These are phyloP conservation scores for Plusia festucae DNA, from an alignment of 2,888 invertebrate genomes.

Conservation along the genomic window DNA sequence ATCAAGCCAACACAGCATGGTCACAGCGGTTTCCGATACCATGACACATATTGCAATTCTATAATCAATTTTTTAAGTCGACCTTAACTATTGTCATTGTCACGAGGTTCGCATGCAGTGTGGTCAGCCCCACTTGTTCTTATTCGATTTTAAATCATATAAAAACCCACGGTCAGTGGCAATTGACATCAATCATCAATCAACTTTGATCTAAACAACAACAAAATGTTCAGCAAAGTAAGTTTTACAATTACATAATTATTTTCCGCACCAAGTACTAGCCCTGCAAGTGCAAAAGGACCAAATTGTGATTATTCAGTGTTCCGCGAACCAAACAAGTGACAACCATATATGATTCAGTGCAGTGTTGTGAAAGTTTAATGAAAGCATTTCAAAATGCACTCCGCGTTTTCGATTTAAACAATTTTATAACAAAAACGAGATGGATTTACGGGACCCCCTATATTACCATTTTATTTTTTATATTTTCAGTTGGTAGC, in stretches of 20 bases:
- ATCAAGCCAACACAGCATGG: slow-evolving; percentile 61
- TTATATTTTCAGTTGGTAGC: slow-evolving; percentile 77
- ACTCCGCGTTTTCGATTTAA: too few relatives aligned
- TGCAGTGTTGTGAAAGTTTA: neutral
- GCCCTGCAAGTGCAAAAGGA: neutral
- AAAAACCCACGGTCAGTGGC: slow-evolving; percentile 76
- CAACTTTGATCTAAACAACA: slow-evolving; percentile 68
- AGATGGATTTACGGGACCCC: too few relatives aligned
- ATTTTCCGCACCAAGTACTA: neutral
- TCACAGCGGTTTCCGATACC: slow-evolving; percentile 72
- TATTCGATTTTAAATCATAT: slow-evolving; percentile 75
- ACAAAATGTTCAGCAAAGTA: slow-evolving; percentile 84
- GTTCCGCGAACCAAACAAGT: neutral
- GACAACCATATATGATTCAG: neutral
- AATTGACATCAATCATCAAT: slow-evolving; percentile 78
- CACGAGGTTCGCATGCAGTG: slow-evolving; percentile 73
- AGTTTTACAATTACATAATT: slow-evolving; percentile 59
- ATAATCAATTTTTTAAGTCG: slow-evolving; percentile 73
- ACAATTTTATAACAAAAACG: too few relatives aligned
- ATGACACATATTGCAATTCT: slow-evolving; percentile 81
- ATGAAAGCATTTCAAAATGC: too few relatives aligned
- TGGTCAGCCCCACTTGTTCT: slow-evolving; percentile 81
- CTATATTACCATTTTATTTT: slow-evolving; percentile 10
- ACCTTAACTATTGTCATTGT: slow-evolving; percentile 80
- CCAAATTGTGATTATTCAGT: neutral